Conservation (phyloP, 2,113 vertebrate genomes). For the Erythrolamprus reginae region DNA sequence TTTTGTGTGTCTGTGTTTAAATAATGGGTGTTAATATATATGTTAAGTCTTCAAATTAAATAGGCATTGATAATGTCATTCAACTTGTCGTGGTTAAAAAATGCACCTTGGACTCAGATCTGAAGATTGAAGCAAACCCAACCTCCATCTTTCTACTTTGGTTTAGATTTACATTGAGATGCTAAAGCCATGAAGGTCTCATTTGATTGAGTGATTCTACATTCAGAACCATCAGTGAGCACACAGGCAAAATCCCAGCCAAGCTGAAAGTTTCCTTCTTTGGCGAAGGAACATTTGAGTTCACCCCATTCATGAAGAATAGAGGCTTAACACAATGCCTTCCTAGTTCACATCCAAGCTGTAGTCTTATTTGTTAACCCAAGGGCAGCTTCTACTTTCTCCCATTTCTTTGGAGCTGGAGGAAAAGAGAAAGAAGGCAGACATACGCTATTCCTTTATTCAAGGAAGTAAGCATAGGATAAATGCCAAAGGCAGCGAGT, state of each 20-base stretch:
- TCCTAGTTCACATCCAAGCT: background rate
- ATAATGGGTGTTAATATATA: background rate
- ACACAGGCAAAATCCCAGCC: background rate
- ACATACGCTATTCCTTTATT: background rate
- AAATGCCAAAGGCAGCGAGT: background rate
- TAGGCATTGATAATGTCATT: background rate
- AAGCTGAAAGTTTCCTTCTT: background rate
- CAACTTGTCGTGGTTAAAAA: background rate
- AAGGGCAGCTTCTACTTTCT: background rate
- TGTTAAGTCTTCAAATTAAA: background rate
- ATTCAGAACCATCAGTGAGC: background rate
- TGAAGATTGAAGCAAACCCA: background rate
- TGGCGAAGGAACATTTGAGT: background rate
- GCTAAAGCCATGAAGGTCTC: background rate
- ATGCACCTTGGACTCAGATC: background rate
- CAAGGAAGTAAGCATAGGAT: background rate
- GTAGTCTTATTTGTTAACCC: background rate
- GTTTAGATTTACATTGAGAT: background rate
- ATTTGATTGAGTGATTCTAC: background rate
- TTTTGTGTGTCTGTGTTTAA: background rate
- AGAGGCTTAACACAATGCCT: background rate
- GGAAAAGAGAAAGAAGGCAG: background rate
- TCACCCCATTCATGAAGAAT: background rate
- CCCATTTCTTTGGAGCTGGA: background rate
- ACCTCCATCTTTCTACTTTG: background rate